These are phyloP conservation scores for Coracopsis vasa DNA, from an alignment of 2,113 vertebrate genomes.

Conservation along the genomic window DNA sequence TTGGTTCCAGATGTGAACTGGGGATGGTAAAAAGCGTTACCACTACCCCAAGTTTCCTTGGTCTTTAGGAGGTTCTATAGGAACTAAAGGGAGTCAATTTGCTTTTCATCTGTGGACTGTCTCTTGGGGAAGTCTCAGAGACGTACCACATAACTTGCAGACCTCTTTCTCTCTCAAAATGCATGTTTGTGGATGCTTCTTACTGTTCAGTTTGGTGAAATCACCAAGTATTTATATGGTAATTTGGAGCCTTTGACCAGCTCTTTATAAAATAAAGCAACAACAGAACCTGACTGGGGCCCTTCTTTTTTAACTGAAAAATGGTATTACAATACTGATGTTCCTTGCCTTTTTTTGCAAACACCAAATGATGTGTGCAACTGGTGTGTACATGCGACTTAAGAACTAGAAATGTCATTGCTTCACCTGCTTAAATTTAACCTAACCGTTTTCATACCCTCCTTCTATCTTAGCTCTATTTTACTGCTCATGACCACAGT, in stretches of 20 bases:
- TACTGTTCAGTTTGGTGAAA: not conserved
- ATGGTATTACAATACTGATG: not conserved
- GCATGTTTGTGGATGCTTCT: not conserved
- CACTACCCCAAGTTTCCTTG: not conserved
- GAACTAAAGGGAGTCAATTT: not conserved
- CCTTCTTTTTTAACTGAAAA: not conserved
- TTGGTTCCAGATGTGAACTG: constrained; percentile 35
- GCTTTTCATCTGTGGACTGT: not conserved
- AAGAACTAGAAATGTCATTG: not conserved
- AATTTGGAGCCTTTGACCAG: not conserved
- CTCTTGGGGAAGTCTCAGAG: not conserved
- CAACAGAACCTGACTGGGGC: not conserved
- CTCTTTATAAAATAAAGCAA: not conserved
- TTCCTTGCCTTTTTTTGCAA: not conserved
- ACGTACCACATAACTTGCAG: not conserved
- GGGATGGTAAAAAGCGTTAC: not conserved
- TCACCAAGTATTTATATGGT: not conserved
- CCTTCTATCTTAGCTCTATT: not conserved
- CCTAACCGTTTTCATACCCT: not conserved
- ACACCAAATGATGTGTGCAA: not conserved
- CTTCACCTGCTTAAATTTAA: not conserved
- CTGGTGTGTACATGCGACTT: accelerated
- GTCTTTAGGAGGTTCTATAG: not conserved
- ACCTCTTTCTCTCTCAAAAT: not conserved
- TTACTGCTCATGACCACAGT: not conserved